These are phyloP conservation scores for Hirtodrosophila cameraria DNA, from an alignment of 2,888 invertebrate genomes.

Conservation along the genomic window DNA sequence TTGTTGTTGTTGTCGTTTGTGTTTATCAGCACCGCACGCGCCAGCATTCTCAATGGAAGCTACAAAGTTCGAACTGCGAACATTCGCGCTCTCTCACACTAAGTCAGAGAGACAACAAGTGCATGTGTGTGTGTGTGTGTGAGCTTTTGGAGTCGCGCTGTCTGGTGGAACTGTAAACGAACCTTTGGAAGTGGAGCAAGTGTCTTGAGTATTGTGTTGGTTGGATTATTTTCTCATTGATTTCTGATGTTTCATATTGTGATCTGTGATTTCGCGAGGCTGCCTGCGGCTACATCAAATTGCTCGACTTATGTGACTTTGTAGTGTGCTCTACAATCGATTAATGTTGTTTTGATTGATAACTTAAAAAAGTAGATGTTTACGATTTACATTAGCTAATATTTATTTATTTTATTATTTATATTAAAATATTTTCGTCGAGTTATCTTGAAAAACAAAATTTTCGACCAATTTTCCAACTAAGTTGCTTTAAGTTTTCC, in stretches of 20 bases:
- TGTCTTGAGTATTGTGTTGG: slow-evolving; percentile 36
- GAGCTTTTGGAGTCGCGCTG: slow-evolving; percentile 63
- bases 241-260: slow-evolving; percentile 4
- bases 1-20: slow-evolving; percentile 2
- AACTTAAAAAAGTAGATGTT: not conserved
- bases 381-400: not conserved
- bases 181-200: slow-evolving; percentile 68
- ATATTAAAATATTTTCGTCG: too few relatives aligned
- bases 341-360: slow-evolving; percentile 2
- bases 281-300: not conserved
- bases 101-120: not conserved
- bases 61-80: too few relatives aligned
- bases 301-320: not conserved
- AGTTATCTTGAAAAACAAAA: too few relatives aligned
- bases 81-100: slow-evolving; percentile 4
- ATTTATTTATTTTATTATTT: too few relatives aligned
- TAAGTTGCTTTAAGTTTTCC: too few relatives aligned
- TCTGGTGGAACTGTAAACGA: slow-evolving; percentile 70
- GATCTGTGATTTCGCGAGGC: slow-evolving; percentile 10
- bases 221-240: slow-evolving; percentile 4
- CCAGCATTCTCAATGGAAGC: slow-evolving; percentile 33
- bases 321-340: slow-evolving; percentile 7
- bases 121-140: slow-evolving; percentile 16
- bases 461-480: too few relatives aligned
- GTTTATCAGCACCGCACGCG: slow-evolving; percentile 59